Evolutionary conservation across 1,140 invertebrate genomes (phyloP), one percentile per base, ranked within the genome.

Genomic region (Temnothorax curvispinosus): DNA sequence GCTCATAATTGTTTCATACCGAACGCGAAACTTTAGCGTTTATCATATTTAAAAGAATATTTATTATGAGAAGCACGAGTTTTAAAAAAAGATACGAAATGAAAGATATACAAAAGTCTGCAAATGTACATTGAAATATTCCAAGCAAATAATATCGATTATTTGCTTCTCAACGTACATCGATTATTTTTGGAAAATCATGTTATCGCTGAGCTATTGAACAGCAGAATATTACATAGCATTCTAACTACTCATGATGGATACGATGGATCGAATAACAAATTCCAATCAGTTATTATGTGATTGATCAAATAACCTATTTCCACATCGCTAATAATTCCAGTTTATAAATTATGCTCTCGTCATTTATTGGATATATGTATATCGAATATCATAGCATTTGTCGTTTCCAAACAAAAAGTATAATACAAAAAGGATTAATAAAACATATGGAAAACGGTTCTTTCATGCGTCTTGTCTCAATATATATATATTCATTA

Each of bases 211-310:
- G 1, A 74, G 44, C 13, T 41, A 74, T 60, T 18, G 18, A 58
- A 81, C n/a, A 54, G 18, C 15, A 67, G 52, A n/a, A 72, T 82
- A 72, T 82, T 58, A 27, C 18, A 50, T 27, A 27, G 27, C n/a
- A 47, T 67, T 27, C 27, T 21, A 27, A 69, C 60, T 50, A 80
- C 35, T 50, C 38, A 11, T 52, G 60, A 87, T 84, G 44, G 71
- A 60, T 32, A 58, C 75, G 78, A 86, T 81, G 58, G 62, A 71
- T 72, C 69, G 58, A 18, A 74, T 60, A 78, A 89, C 62, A 65
- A 64, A 90, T 88, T 72, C 52, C 89, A 90, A 86, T 90, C 81
- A 72, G 71, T 88, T 85, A 76, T 82, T 47, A 77, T 62, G 76
- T 62, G 72, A 62, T 72, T 90, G 80, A 84, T 80, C 88, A 82